phyloP scores from a whole-genome alignment of 2,888 invertebrate genomes.

The Cheilosia grossa region DNA sequence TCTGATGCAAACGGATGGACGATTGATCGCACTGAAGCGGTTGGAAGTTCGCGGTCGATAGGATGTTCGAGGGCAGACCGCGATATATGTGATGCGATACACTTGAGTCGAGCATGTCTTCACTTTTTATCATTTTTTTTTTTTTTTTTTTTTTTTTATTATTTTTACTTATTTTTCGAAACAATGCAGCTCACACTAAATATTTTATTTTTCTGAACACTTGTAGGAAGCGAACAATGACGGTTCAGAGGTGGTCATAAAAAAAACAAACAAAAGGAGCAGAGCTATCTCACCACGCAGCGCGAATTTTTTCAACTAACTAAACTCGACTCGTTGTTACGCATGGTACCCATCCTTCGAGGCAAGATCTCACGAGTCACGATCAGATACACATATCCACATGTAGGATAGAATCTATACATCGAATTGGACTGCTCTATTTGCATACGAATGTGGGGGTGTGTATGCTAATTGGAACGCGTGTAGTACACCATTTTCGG shows the following conservation, averaged over 20 bases:
- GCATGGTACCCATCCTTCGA: conserved; percentile 63
- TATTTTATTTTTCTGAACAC: not conserved
- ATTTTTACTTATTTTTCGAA: not conserved
- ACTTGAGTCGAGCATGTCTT: conserved; percentile 79
- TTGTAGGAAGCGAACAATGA: not conserved
- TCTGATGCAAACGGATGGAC: conserved; percentile 77
- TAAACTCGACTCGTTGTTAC: conserved; percentile 56
- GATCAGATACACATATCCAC: conserved; percentile 22
- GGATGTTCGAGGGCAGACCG: conserved; percentile 77
- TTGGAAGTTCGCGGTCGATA: conserved; percentile 79
- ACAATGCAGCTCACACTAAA: not conserved
- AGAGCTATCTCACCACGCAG: conserved; percentile 45
- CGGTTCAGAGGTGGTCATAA: not conserved
- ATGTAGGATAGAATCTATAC: conserved; percentile 30
- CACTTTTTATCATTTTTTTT: conserved; percentile 81
- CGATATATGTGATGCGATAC: conserved; percentile 77
- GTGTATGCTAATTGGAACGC: conserved; percentile 66
- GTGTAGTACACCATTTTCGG: conserved; percentile 28
- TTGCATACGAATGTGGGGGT: conserved; percentile 43
- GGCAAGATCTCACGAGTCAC: conserved; percentile 45
- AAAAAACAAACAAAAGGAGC: conserved; percentile 25
- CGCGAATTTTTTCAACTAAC: conserved; percentile 69
- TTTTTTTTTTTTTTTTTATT: not conserved
- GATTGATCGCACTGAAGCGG: conserved; percentile 77
- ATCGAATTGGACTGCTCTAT: conserved; percentile 17